Evolutionary conservation across 2,797 vertebrate genomes (phyloP), one percentile per base, ranked within the genome.

Genomic region (Peromyscus aztecus): DNA sequence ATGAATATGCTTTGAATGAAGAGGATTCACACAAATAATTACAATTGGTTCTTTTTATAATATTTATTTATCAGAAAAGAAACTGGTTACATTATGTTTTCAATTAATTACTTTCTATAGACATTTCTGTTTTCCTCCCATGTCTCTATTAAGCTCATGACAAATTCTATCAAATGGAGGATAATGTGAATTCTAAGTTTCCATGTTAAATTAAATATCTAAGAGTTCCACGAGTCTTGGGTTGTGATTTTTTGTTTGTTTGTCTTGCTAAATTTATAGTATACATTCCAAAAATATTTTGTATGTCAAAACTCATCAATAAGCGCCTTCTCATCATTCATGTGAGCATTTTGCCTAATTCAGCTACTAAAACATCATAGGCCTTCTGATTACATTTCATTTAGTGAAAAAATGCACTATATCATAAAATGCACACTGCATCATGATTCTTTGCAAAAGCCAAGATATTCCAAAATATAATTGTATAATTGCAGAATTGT

Each of bases 401-500:
- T 91, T 75, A 75, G 14, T 88, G 24, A 89, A 57, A 43, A 89
- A 59, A 57, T 73, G 52, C 65, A 75, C 49, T 93, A 69, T 49
- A 85, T 55, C 19, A 85, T 81, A 91, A 93, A 86, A 81, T 61
- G 65, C 16, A 94, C 61, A 4, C 21, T 94, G 23, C 2, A 23
- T 81, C 29, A 40, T 94, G 82, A 63, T 89, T 91, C 11, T 93
- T 93, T 78, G 13, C 21, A 77, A 93, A 96, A 78, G 16, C 65
- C 29, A 55, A 89, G 17, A 55, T 82, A 63, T 89, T 96, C 17
- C 17, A 92, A 90, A 86, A 12, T 57, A 71, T 29, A 76, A 24
- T 37, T 81, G 40, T 71, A 40, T 67, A 89, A 95, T 86, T 97
- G 90, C 31, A 96, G 69, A 95, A 77, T 92, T 46, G n/a, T 93